These are phyloP conservation scores for Sarotherodon lohbergeri DNA, from an alignment of 2,113 vertebrate genomes.

Conservation along the genomic window DNA sequence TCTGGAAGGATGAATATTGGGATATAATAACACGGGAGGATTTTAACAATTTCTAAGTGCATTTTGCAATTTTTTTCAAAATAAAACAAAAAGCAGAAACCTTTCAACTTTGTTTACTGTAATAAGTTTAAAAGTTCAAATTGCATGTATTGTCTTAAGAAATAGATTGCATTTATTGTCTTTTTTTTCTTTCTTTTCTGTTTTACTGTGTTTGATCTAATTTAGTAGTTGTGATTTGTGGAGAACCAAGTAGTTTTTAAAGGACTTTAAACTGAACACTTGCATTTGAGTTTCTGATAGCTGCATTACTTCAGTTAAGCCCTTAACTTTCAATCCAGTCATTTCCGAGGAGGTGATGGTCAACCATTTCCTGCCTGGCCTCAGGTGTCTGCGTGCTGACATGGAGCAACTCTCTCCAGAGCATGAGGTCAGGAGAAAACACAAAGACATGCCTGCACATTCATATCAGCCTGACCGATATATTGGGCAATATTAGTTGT, in stretches of 20 bases:
- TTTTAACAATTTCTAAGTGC: background rate
- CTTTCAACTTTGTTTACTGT: background rate
- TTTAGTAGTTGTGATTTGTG: background rate
- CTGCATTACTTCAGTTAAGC: background rate
- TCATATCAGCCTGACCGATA: background rate
- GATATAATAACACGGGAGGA: background rate
- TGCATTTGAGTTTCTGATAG: background rate
- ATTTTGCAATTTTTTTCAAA: background rate
- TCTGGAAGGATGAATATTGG: background rate
- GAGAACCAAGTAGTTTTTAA: background rate
- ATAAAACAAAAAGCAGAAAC: background rate
- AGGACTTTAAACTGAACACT: background rate
- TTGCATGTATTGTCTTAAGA: background rate
- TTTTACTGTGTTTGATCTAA: background rate
- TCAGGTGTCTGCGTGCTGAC: slow-evolving; percentile 91
- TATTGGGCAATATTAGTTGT: background rate
- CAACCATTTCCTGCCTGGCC: slow-evolving; percentile 95
- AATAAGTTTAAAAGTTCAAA: background rate
- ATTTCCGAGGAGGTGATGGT: slow-evolving; percentile 99
- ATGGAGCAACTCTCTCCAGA: slow-evolving; percentile 98
- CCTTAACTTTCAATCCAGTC: slow-evolving; percentile 82
- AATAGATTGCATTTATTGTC: background rate
- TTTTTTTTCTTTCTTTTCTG: background rate
- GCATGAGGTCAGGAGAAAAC: slow-evolving; percentile 82
- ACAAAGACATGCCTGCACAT: background rate